A percentile compares a stretch with the other conserved stretches of the same genome.
These are phyloP conservation scores for Macrophya alboannulata DNA, from an alignment of 2,888 invertebrate species.

Conservation along the genomic window DNA sequence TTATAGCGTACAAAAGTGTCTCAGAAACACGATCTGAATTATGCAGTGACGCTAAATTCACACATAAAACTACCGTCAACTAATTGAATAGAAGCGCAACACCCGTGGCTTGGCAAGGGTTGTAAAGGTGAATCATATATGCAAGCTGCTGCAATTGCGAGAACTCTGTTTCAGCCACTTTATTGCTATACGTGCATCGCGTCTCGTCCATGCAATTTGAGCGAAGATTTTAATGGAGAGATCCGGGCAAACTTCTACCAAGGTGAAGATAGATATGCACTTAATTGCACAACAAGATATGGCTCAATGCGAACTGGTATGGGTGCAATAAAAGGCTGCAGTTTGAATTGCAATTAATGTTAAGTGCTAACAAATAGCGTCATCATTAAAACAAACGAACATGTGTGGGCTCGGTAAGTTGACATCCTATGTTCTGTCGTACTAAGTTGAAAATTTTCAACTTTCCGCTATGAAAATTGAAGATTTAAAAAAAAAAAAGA, in stretches of 20 bases:
- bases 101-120: constrained; percentile 1
- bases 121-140: constrained; percentile 18
- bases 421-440: background rate
- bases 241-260: background rate
- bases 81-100: constrained; percentile 21
- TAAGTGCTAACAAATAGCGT: constrained; percentile 2
- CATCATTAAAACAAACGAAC: background rate
- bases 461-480: no score
- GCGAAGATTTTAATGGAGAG: constrained; percentile 9
- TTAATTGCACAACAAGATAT: background rate
- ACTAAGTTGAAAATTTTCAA: no score
- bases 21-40: constrained; percentile 19
- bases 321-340: background rate
- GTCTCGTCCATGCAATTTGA: background rate
- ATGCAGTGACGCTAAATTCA: constrained; percentile 1
- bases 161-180: constrained; percentile 9
- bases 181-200: background rate
- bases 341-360: background rate
- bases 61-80: constrained; percentile 4
- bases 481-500: no score
- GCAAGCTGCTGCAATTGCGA: background rate
- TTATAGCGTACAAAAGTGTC: background rate
- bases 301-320: background rate
- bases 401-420: background rate
- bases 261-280: background rate